phyloP scores from a whole-genome alignment of 2,888 invertebrate species.

The Eustalomyia histrio region DNA sequence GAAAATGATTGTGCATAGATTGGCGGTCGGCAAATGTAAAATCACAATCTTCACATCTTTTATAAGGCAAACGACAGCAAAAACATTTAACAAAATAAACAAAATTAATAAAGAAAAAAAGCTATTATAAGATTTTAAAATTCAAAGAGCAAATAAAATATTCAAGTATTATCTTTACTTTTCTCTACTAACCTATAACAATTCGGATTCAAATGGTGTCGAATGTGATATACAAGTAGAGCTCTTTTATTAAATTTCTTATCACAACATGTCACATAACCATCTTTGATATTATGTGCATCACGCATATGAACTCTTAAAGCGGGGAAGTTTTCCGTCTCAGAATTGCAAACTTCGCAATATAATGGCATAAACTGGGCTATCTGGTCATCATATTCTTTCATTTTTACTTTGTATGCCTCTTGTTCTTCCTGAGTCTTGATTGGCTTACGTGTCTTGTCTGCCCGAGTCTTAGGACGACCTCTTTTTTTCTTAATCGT shows the following conservation, averaged over 20 bases:
- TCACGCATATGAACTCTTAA: constrained; percentile 75
- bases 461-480: constrained; percentile 12
- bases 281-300: constrained; percentile 71
- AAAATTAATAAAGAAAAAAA: constrained; percentile 39
- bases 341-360: constrained; percentile 75
- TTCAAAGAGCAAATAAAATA: not conserved
- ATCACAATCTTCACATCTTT: constrained; percentile 75
- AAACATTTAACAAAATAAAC: constrained; percentile 23
- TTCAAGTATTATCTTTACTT: not conserved
- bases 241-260: constrained; percentile 76
- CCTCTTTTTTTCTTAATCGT: not conserved
- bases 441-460: not conserved
- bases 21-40: constrained; percentile 76
- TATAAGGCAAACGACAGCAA: constrained; percentile 66
- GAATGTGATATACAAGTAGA: constrained; percentile 76
- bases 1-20: constrained; percentile 75
- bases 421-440: constrained; percentile 40
- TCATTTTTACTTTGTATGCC: constrained; percentile 69
- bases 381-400: constrained; percentile 72
- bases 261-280: constrained; percentile 76
- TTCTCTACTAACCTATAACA: constrained; percentile 71
- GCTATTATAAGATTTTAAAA: not conserved
- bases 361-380: constrained; percentile 76
- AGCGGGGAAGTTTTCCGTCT: constrained; percentile 73
- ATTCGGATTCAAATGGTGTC: constrained; percentile 77